These are phyloP conservation scores for Cotesia congregata DNA, from an alignment of 2,888 invertebrate genomes.

Conservation along the genomic window DNA sequence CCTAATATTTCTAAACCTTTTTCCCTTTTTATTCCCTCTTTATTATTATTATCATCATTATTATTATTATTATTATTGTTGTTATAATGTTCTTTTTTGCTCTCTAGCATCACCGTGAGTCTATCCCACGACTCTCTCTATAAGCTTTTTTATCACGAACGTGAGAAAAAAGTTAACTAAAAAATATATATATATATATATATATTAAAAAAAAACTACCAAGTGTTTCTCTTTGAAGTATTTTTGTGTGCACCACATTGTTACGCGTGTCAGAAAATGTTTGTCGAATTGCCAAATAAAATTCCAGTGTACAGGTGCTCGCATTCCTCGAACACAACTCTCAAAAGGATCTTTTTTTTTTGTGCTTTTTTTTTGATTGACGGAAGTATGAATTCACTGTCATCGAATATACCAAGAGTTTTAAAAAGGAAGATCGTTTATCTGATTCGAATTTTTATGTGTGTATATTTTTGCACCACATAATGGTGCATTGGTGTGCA, in stretches of 20 bases:
- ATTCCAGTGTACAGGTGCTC: not conserved
- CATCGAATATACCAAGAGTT: not conserved
- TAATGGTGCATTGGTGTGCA: not conserved
- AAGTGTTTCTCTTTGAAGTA: not conserved
- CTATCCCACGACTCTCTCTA: not conserved
- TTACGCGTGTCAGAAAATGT: not conserved
- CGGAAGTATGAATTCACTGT: not conserved
- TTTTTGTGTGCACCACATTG: not conserved
- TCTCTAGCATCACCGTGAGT: not conserved
- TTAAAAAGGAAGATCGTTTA: not conserved
- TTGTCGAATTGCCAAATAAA: not conserved
- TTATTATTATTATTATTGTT: not conserved
- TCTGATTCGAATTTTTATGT: not conserved
- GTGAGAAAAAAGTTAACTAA: not conserved
- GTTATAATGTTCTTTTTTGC: too few relatives aligned
- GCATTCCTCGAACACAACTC: not conserved
- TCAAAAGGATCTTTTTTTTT: not conserved
- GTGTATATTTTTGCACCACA: too few relatives aligned
- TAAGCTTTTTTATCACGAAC: not conserved
- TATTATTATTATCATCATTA: not conserved
- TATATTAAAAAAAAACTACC: not conserved
- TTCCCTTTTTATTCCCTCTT: not conserved
- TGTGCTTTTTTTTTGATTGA: not conserved
- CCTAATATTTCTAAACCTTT: constrained; percentile 22
- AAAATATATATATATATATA: not conserved